Evolutionary conservation across 2,113 vertebrate species (phyloP).

Genomic region (Chionis minor): DNA sequence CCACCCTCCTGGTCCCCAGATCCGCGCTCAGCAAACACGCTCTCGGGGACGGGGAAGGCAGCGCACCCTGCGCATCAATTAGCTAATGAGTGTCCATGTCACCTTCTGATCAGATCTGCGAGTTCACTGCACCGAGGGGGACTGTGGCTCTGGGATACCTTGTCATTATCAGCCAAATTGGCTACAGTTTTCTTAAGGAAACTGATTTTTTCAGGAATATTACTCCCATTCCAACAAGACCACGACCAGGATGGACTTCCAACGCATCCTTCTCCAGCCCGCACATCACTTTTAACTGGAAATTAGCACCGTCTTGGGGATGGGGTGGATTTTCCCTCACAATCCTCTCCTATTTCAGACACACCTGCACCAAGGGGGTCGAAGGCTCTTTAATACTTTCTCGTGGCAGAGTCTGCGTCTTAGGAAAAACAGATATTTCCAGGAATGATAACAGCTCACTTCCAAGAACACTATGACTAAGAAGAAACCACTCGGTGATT

Average conservation of each 20-base stretch:
- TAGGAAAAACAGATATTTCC: background rate
- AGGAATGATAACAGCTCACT: background rate
- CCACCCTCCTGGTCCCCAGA: background rate
- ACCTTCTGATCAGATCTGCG: background rate
- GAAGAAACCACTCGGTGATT: background rate
- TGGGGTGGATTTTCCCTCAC: background rate
- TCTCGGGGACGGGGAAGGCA: background rate
- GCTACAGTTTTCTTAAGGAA: background rate
- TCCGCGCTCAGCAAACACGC: fast-evolving
- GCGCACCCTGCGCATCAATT: fast-evolving
- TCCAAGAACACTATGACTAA: background rate
- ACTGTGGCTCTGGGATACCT: background rate
- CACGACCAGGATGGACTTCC: background rate
- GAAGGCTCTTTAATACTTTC: background rate
- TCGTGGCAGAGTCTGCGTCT: background rate
- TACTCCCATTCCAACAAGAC: background rate
- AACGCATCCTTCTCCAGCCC: background rate
- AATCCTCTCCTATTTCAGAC: background rate
- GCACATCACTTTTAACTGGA: background rate
- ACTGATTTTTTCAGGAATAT: background rate
- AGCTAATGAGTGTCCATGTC: background rate
- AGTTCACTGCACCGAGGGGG: no score
- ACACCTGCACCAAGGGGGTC: background rate
- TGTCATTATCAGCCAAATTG: background rate
- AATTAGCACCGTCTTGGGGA: background rate